phyloP scores from a whole-genome alignment of 2,113 vertebrate genomes.

The Siniperca knerii region DNA sequence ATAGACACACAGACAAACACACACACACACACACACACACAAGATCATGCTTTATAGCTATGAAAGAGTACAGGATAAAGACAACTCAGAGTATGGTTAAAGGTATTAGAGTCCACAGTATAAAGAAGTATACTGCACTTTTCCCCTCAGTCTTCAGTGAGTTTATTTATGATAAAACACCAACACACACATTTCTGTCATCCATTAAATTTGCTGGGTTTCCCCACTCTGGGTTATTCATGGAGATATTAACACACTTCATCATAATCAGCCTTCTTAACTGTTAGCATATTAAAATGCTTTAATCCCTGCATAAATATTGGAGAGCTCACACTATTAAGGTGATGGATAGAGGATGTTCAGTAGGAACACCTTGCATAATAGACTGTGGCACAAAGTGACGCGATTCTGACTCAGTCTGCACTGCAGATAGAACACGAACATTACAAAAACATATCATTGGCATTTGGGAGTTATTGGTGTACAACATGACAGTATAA shows the following conservation, averaged over 20 bases:
- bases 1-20: slow-evolving; percentile 17
- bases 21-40: slow-evolving; percentile 36
- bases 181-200: slow-evolving; percentile 38
- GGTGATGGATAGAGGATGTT: slow-evolving; percentile 61
- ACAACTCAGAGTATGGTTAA: slow-evolving; percentile 16
- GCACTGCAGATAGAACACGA: not conserved
- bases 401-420: not conserved
- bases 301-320: slow-evolving; percentile 74
- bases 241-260: slow-evolving; percentile 61
- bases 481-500: not conserved
- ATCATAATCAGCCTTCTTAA: slow-evolving; percentile 68
- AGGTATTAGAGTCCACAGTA: slow-evolving; percentile 14
- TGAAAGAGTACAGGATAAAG: slow-evolving; percentile 37
- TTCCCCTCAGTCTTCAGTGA: not conserved
- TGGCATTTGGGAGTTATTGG: not conserved
- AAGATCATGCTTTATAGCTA: slow-evolving; percentile 12
- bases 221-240: slow-evolving; percentile 33
- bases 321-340: slow-evolving; percentile 57
- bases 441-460: not conserved
- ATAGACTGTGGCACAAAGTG: slow-evolving; percentile 5
- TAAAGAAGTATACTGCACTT: not conserved
- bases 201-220: slow-evolving; percentile 43
- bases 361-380: slow-evolving; percentile 36
- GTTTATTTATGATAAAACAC: slow-evolving; percentile 53
- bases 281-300: slow-evolving; percentile 67